Conservation (phyloP, 2,888 invertebrate genomes). For the Trissolcus brochymenae region DNA sequence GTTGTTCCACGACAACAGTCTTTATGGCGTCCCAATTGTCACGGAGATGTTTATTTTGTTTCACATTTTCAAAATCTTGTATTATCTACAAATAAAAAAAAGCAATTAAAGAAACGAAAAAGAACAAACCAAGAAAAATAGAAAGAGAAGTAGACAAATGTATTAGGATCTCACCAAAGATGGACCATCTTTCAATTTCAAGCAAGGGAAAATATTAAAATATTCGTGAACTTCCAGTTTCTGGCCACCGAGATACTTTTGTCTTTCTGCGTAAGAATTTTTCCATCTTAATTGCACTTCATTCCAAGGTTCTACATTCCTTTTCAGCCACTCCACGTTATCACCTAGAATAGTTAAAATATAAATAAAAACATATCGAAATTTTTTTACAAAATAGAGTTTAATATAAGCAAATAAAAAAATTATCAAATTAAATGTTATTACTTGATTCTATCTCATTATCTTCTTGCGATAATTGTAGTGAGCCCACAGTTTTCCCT, state of each 20-base stretch:
- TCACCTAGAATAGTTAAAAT: background rate
- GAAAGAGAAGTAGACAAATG: background rate
- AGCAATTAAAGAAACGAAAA: background rate
- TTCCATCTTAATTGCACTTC: constrained; percentile 16
- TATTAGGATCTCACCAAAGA: constrained; percentile 22
- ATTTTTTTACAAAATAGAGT: no score
- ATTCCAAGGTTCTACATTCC: constrained; percentile 13
- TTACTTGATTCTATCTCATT: no score
- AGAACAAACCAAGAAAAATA: background rate
- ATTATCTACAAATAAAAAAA: constrained; percentile 1
- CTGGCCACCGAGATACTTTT: background rate
- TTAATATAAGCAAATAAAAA: no score
- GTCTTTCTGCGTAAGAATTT: constrained; percentile 10
- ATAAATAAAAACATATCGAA: no score
- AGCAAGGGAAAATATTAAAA: constrained; percentile 19
- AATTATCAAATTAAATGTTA: no score
- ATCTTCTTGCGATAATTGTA: constrained; percentile 10
- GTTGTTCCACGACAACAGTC: background rate
- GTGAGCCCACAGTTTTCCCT: constrained; percentile 18
- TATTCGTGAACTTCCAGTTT: constrained; percentile 1
- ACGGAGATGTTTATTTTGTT: constrained; percentile 3
- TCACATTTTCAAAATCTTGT: constrained; percentile 20
- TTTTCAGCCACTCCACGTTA: constrained; percentile 6
- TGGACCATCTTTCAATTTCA: constrained; percentile 17
- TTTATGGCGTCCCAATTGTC: constrained; percentile 19